Evolutionary conservation across 2,797 vertebrate species (phyloP).

Genomic region (Hemibagrus guttatus): DNA sequence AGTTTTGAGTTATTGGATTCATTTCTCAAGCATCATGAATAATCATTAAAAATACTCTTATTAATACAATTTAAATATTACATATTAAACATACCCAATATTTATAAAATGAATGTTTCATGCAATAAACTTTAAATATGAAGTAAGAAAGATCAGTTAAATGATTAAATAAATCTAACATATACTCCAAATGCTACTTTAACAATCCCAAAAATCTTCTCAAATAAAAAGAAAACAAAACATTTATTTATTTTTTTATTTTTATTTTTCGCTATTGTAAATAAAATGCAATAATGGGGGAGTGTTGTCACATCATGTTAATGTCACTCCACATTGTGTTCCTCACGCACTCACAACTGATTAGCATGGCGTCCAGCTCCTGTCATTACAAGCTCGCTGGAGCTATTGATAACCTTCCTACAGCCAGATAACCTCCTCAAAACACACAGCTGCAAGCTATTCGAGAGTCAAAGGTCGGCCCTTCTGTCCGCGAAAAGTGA

Average conservation of each 20-base stretch:
- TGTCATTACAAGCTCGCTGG: conserved; percentile 31
- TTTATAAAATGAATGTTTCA: too few relatives aligned
- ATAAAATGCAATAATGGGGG: background rate
- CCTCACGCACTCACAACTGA: conserved; percentile 28
- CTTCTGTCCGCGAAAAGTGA: conserved; percentile 28
- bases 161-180: background rate
- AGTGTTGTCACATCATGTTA: background rate
- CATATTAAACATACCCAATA: too few relatives aligned
- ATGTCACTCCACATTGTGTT: conserved; percentile 6
- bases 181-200: background rate
- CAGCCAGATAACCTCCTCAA: conserved; percentile 43
- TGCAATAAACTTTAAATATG: background rate
- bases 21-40: background rate
- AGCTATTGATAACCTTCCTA: conserved; percentile 47
- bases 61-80: too few relatives aligned
- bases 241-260: too few relatives aligned
- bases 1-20: too few relatives aligned
- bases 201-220: background rate
- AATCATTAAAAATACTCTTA: too few relatives aligned
- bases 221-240: too few relatives aligned
- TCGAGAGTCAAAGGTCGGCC: conserved; percentile 40
- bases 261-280: background rate
- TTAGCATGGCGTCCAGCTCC: conserved; percentile 41
- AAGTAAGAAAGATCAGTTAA: background rate
- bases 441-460: conserved; percentile 36